A percentile compares a stretch with the other conserved stretches of the same genome.
phyloP scores from a whole-genome alignment of 1,140 invertebrate genomes.

The Diploscapter pachys region DNA sequence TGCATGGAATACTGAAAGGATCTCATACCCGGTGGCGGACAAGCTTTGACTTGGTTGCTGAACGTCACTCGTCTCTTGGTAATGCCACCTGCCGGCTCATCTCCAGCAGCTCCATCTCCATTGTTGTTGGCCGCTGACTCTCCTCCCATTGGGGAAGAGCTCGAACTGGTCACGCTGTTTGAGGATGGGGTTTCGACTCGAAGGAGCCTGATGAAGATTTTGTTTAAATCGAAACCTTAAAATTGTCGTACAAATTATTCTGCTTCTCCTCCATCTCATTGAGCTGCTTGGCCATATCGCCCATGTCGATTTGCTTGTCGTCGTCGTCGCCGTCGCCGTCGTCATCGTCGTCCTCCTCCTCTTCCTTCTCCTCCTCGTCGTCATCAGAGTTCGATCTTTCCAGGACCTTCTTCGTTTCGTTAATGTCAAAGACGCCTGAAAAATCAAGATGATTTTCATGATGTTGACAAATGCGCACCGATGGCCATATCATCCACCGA shows the following conservation, averaged over 20 bases:
- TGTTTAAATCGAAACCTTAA: too few relatives aligned
- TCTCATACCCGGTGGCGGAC: slow-evolving; percentile 49
- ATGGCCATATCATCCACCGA: slow-evolving; percentile 1
- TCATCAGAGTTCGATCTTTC: too few relatives aligned
- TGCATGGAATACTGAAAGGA: not conserved
- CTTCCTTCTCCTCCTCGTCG: not conserved
- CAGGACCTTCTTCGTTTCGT: slow-evolving; percentile 11
- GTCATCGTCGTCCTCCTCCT: not conserved
- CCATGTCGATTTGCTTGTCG: slow-evolving; percentile 1
- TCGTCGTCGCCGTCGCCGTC: not conserved
- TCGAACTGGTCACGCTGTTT: not conserved
- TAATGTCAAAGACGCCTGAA: slow-evolving; percentile 47
- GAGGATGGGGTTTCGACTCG: too few relatives aligned
- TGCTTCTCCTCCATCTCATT: not conserved
- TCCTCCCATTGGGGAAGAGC: too few relatives aligned
- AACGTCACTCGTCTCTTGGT: slow-evolving; percentile 53
- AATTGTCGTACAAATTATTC: not conserved
- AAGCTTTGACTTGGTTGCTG: slow-evolving; percentile 50
- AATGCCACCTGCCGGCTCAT: too few relatives aligned
- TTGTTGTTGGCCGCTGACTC: too few relatives aligned
- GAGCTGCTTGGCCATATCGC: slow-evolving; percentile 6
- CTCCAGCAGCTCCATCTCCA: too few relatives aligned
- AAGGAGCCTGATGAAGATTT: too few relatives aligned
- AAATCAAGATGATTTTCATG: not conserved
- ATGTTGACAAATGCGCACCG: too few relatives aligned